phyloP scores from a whole-genome alignment of 2,797 vertebrate species.

The Alosa sapidissima region DNA sequence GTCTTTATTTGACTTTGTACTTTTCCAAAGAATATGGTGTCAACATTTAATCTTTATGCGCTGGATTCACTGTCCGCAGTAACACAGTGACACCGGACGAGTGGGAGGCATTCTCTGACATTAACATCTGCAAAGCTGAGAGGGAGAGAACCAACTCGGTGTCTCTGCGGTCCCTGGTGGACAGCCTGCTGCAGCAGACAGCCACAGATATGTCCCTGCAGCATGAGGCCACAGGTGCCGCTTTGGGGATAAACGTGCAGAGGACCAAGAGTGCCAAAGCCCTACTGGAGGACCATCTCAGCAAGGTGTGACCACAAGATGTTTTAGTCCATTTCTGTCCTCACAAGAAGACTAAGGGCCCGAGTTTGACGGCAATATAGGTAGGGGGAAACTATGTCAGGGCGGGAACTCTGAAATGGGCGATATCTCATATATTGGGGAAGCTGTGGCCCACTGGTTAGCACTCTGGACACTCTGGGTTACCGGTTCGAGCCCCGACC shows the following conservation, averaged over 20 bases:
- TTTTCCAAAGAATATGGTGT: neutral
- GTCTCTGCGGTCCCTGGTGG: conserved; percentile 75
- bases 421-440: no score
- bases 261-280: conserved; percentile 80
- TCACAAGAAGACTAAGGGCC: no score
- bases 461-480: no score
- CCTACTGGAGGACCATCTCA: conserved; percentile 81
- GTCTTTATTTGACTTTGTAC: neutral
- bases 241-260: conserved; percentile 73
- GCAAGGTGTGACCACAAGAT: conserved; percentile 67
- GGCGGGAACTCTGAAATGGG: no score
- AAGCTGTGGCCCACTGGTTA: no score
- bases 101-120: conserved; percentile 82
- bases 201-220: conserved; percentile 76
- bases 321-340: no score
- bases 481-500: no score
- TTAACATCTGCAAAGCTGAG: conserved; percentile 82
- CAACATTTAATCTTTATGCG: neutral
- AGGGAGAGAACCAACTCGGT: conserved; percentile 82
- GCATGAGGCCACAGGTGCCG: conserved; percentile 65
- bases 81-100: conserved; percentile 77
- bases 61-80: conserved; percentile 43
- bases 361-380: no score
- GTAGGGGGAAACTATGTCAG: no score
- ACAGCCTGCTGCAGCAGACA: conserved; percentile 81